These are phyloP conservation scores for Cheilosia variabilis DNA, from an alignment of 2,888 invertebrate genomes.

Conservation along the genomic window DNA sequence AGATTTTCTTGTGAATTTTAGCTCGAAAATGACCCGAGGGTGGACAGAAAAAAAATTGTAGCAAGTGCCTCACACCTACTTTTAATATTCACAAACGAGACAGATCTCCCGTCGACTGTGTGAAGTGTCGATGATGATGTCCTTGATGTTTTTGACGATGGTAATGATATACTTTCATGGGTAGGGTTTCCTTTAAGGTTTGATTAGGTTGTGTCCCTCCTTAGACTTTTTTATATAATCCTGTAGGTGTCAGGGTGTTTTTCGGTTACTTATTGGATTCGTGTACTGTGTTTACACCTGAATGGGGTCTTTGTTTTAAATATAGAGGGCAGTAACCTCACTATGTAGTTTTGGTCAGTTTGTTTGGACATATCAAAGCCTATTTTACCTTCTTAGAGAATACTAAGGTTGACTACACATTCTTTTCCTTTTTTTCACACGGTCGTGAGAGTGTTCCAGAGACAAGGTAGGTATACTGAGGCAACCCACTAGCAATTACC, in stretches of 20 bases:
- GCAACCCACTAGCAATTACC: too few relatives aligned
- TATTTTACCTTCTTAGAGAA: too few relatives aligned
- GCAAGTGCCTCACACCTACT: background rate
- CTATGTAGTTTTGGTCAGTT: too few relatives aligned
- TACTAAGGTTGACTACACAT: too few relatives aligned
- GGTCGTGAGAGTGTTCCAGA: too few relatives aligned
- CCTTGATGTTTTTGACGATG: constrained; percentile 21
- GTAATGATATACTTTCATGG: background rate
- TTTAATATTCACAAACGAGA: background rate
- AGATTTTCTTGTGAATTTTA: constrained; percentile 35
- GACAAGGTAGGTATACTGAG: too few relatives aligned
- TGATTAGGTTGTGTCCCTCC: background rate
- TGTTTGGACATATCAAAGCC: too few relatives aligned
- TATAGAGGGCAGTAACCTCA: too few relatives aligned
- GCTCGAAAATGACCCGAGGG: constrained; percentile 27
- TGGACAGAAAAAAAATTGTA: background rate
- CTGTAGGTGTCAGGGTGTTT: background rate
- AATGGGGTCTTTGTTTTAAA: too few relatives aligned
- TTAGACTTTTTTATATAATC: background rate
- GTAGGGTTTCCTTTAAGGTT: background rate
- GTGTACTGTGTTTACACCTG: too few relatives aligned
- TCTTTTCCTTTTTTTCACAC: too few relatives aligned
- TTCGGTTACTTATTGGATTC: too few relatives aligned
- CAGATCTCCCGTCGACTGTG: constrained; percentile 26
- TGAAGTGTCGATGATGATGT: constrained; percentile 18